A percentile compares a stretch with the other conserved stretches of the same genome.
phyloP scores from a whole-genome alignment of 1,140 invertebrate genomes.

The Adelges cooleyi region DNA sequence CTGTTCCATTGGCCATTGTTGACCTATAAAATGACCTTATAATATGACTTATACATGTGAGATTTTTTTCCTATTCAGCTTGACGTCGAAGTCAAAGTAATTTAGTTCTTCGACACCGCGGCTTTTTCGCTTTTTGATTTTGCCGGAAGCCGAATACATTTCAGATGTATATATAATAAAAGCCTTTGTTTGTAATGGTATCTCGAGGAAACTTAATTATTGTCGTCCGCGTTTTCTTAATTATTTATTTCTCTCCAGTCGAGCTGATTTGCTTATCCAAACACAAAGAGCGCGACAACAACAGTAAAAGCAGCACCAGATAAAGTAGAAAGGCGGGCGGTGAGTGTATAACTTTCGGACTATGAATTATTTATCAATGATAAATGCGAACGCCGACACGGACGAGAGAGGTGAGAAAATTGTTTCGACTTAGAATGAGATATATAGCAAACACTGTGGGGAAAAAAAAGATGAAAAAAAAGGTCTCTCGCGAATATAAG shows the following conservation, averaged over 20 bases:
- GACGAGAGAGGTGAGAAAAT: not conserved
- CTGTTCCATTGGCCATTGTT: no score
- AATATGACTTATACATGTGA: not conserved
- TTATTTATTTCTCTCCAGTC: not conserved
- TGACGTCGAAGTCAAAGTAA: no score
- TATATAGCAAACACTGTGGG: no score
- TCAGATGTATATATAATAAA: not conserved
- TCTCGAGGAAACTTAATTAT: slow-evolving; percentile 13
- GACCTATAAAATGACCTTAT: no score
- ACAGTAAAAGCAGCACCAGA: not conserved
- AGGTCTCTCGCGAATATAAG: no score
- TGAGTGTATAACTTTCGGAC: not conserved
- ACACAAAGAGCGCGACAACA: not conserved
- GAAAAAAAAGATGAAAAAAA: no score
- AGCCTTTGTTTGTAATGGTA: not conserved
- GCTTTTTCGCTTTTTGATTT: no score
- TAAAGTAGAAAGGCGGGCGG: not conserved
- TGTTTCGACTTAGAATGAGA: no score
- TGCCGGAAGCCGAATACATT: no score
- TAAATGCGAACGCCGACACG: not conserved
- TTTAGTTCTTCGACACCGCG: no score
- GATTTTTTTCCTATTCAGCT: no score
- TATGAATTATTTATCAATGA: slow-evolving; percentile 20
- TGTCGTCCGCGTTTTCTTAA: slow-evolving; percentile 1
- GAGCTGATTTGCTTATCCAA: slow-evolving; percentile 1